A percentile compares a stretch with the other conserved stretches of the same genome.
Conservation (phyloP, 2,797 vertebrate genomes). For the Oreochromis grahami region DNA sequence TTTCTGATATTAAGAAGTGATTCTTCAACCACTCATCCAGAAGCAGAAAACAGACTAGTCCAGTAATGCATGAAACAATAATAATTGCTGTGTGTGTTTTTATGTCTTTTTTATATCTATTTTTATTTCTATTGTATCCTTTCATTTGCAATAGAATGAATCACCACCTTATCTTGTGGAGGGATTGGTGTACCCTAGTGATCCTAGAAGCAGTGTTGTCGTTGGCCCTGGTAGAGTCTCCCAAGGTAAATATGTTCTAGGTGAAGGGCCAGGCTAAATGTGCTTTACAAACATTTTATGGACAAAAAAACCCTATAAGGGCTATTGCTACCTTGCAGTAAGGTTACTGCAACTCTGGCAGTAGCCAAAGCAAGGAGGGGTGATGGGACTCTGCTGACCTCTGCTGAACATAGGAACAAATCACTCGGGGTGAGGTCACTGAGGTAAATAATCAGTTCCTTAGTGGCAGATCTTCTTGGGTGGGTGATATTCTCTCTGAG, state of each 20-base stretch:
- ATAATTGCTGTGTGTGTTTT: neutral
- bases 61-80: neutral
- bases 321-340: neutral
- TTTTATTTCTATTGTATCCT: neutral
- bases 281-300: neutral
- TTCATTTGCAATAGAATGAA: neutral
- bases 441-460: neutral
- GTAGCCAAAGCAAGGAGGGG: neutral
- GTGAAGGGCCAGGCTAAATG: neutral
- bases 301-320: fast-evolving
- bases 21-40: neutral
- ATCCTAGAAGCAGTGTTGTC: neutral
- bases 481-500: neutral
- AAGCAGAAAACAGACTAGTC: neutral
- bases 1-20: neutral
- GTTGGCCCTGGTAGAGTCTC: neutral
- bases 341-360: neutral
- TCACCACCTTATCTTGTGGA: neutral
- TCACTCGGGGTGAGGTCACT: neutral
- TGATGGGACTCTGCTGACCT: neutral
- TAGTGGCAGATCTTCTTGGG: neutral
- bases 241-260: neutral
- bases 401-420: neutral
- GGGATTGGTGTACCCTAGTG: neutral
- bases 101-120: neutral